Evolutionary conservation across 2,113 vertebrate species (phyloP), one percentile per base, ranked within the genome.

Genomic region (Glaucidium brasilianum): DNA sequence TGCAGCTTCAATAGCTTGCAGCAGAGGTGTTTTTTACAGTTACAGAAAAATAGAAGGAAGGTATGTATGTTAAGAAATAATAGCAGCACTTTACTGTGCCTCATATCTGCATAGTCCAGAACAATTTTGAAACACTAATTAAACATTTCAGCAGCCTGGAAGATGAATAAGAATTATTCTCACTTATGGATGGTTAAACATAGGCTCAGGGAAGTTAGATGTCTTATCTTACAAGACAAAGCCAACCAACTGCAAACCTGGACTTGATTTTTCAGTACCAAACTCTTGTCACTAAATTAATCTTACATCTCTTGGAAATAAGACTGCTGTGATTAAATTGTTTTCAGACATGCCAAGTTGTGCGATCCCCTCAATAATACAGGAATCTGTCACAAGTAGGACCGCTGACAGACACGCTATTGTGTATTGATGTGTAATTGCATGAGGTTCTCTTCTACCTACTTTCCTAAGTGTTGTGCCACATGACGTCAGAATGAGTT

Each of bases 131-230:
- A 87, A 82, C 34, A 15, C 34, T 84, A 92, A 95, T 89, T 93
- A 88, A 91, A 92, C 32, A 81, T 91, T 89, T 72, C 55, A 68
- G 35, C 76, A 97, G 39, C 52, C 34, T 84, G 17, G 56, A 75
- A 92, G 76, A 94, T 64, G 29, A 45, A 43, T 81, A 93, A 78
- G 73, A 82, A 89, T 85, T 94, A 78, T 79, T 89, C 73, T 81
- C 19, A 39, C 84, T 90, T 90, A 52, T 58, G 59, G 62, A 34
- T 77, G 12, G 71, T 90, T 93, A 88, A 95, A 69, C 62, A 66
- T 5, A 50, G 49, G 37, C 32, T 94, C 34, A 37, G 27, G 39
- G 29, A 94, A 68, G 49, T 73, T 78, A 77, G 32, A 53, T 78
- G 60, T 29, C 39, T 91, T 86, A 63, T n/a, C 68, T 35, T 37